Percentiles rank a stretch among this genome's conserved stretches.
Conservation (phyloP, 2,888 invertebrate species). For the Hofmannophila pseudospretella region DNA sequence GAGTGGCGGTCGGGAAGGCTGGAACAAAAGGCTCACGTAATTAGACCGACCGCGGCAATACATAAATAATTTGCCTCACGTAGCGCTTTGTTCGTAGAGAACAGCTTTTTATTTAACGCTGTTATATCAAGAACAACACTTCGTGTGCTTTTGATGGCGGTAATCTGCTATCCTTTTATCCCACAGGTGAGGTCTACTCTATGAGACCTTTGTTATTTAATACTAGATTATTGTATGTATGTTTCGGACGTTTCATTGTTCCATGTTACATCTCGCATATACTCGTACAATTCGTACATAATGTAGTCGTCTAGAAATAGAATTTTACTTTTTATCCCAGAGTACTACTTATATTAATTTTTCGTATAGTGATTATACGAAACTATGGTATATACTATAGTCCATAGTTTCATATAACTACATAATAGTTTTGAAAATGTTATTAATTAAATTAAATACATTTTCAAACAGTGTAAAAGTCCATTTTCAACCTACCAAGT, state of each 20-base stretch:
- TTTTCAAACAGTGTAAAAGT: too few relatives aligned
- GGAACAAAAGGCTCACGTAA: conserved; percentile 74
- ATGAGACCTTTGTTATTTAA: conserved; percentile 29
- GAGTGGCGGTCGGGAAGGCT: conserved; percentile 44
- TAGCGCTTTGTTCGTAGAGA: conserved; percentile 66
- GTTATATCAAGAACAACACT: conserved; percentile 69
- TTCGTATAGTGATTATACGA: too few relatives aligned
- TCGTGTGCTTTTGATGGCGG: conserved; percentile 57
- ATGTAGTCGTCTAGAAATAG: too few relatives aligned
- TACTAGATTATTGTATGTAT: conserved; percentile 16
- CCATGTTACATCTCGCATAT: background rate
- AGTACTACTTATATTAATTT: too few relatives aligned
- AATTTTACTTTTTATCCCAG: too few relatives aligned
- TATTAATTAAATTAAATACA: too few relatives aligned
- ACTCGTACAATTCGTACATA: background rate
- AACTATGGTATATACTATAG: too few relatives aligned
- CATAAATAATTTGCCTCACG: conserved; percentile 77
- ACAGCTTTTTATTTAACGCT: conserved; percentile 72
- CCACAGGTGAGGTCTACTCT: conserved; percentile 22
- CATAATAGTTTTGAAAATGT: too few relatives aligned
- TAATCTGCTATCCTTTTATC: conserved; percentile 57
- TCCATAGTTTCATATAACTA: too few relatives aligned
- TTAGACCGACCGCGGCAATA: conserved; percentile 74
- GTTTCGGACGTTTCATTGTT: background rate
- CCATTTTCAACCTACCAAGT: too few relatives aligned